Evolutionary conservation across 2,113 vertebrate genomes (phyloP), one percentile per base, ranked within the genome.

Genomic region (Spermophilus dauricus): DNA sequence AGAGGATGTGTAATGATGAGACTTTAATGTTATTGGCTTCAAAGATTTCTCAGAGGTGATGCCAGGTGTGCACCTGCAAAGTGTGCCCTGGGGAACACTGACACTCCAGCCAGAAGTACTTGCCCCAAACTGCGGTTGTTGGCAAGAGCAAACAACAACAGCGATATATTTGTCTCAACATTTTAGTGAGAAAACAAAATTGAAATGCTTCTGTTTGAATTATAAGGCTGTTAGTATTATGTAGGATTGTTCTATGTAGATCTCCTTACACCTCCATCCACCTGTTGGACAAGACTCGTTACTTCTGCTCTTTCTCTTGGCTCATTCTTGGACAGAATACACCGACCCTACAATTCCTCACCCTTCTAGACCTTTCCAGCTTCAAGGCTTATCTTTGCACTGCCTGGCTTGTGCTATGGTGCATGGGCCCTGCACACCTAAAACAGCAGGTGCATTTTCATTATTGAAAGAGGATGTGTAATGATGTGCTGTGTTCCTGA

Each of bases 111-210:
- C 76, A 65, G 9, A 77, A 91, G 32, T 37, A 8, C 61, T 91
- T n/a, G 70, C 48, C n/a, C 56, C 37, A 65, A 37, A 39, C 45
- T 76, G 8, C 58, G 82, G 32, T 22, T 94, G 72, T 61, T 93
- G 81, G 70, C 85, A 90, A 63, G 24, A 80, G 18, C n/a, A 89
- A 73, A 39, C 56, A 53, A 88, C 93, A 84, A 76, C 45, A 94
- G 39, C 53, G 69, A 61, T 11, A 10, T 70, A 82, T 39, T 56
- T 89, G 17, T 4, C 48, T 70, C 89, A 73, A 48, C 32, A 18
- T 51, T 86, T 93, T 26, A 42, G 17, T 37, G 18, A 95, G 69
- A 82, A 77, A 28, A 91, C 58, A 69, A 61, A 87, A 42, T 32
- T 34, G 77, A 65, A 63, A 30, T 65, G 34, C 20, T 81, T 82